Evolutionary conservation across 2,888 invertebrate genomes (phyloP).

Genomic region (Loripinus fragilis): DNA sequence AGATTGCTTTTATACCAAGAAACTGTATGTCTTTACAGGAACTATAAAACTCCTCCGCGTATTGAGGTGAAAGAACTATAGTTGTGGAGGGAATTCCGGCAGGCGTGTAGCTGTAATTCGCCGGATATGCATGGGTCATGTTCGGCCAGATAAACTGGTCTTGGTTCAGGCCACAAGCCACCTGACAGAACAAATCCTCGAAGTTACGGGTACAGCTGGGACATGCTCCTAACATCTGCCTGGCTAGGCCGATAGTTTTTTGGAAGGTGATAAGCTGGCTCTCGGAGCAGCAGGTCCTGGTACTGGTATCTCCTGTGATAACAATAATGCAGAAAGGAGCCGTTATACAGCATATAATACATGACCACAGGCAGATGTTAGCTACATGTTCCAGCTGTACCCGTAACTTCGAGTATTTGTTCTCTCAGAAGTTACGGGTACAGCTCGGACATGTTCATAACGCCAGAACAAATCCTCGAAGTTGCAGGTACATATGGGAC

Average conservation of each 20-base stretch:
- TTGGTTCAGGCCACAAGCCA: background rate
- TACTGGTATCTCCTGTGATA: background rate
- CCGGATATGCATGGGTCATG: background rate
- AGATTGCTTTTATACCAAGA: background rate
- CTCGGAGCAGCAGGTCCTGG: conserved; percentile 4
- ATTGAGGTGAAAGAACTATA: background rate
- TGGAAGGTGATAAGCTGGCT: background rate
- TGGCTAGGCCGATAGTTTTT: background rate
- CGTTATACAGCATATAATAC: no score
- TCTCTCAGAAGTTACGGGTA: no score
- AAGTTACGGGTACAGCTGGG: background rate
- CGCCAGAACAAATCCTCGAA: no score
- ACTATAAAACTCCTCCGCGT: background rate
- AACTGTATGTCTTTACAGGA: background rate
- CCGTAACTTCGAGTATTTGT: background rate
- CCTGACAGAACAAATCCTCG: background rate
- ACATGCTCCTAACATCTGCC: background rate
- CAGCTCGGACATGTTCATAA: no score
- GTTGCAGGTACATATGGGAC: no score
- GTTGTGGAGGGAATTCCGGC: background rate
- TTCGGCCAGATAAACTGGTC: background rate
- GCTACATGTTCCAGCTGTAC: background rate
- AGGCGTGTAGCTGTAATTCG: background rate
- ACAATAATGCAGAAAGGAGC: background rate
- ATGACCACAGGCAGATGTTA: background rate